Base-by-base conservation (phyloP, 2,113 vertebrate species). In the Istiophorus platypterus region DNA sequence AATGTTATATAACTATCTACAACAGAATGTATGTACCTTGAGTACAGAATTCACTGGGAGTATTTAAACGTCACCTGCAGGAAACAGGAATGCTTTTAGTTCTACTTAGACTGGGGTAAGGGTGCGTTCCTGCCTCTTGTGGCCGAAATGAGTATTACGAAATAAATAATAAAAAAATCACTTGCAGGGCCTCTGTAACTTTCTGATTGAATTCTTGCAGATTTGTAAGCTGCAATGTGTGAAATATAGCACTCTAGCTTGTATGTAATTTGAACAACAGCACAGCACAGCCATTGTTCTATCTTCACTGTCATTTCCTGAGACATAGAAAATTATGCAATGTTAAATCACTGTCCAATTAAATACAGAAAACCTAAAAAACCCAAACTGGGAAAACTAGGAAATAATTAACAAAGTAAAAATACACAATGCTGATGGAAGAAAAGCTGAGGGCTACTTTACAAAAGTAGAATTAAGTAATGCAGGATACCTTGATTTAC, bases 271-370 rank as follows among this genome's bases (percentile, higher is more conserved):
- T 69, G n/a, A 41, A 58, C 42, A 51, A 20, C 54, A 52, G 24
- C 12, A 11, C 56, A 52, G 56, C 2, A 11, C 9, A 41, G 24
- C 24, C 24, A 29, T 24, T 57, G 49, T 47, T 26, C 37, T 18
- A 34, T 18, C 57, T 49, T 70, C 56, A 61, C 27, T 59, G 5
- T 58, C 15, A 41, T 7, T 10, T 11, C 42, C 4, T 59, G 18
- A 17, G 1, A 69, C 69, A 39, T 18, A 17, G 17, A 22, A 69
- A 69, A 15, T 20, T 8, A 17, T 29, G 67, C 67, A 41, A 17
- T 63, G 45, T 34, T 63, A 41, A 26, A 24, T 39, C 56, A 34
- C 20, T 56, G 47, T 72, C 67, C 34, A 63, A 26, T 63, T 56
- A 22, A 66, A 78, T 31, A 52, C 17, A 37, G 64, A 26, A 4